Base-by-base conservation (phyloP, 1,140 invertebrate genomes). In the Drosophila eugracilis region DNA sequence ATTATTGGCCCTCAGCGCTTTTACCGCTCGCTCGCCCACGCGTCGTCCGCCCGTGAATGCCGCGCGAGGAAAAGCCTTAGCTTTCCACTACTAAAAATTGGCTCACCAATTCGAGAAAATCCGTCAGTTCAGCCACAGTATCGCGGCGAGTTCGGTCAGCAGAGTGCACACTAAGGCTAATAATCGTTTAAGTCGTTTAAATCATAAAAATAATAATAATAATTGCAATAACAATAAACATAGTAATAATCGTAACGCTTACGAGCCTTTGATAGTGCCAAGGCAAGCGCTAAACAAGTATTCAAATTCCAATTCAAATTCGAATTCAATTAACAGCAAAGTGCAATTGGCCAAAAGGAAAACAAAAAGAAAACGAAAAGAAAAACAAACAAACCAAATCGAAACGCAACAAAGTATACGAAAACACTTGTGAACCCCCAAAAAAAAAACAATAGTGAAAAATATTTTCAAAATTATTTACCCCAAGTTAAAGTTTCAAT, bases 1-100 rank as follows among this genome's bases (percentile, higher is more conserved):
- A 90, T 85, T 88, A 90, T 84, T 90, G 76, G 81, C 83, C 84
- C 71, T 71, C 74, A 81, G 62, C 74, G 63, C 69, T 75, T 74
- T 19, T 42, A 65, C 24, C 57, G 57, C 28, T 63, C 57, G 57
- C 28, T 63, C 57, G 74, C 74, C 69, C 58, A 66, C 78, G 78
- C 72, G 63, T 50, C 70, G 60, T 53, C 60, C 66, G 36, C 17
- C 52, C 75, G 59, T 59, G 44, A 42, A 72, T 59, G 77, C 53
- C 60, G 54, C 55, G 55, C 72, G 52, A n/a, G n/a, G 63, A 67
- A 67, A 67, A 67, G 10, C 37, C 63, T n/a, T n/a, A n/a, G 63
- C 59, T 49, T 41, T 66, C 42, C 62, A 65, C 48, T 15, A 47
- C n/a, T n/a, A n/a, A n/a, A n/a, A 15, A 47, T 26, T 47, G 24